Percentiles rank a stretch among this genome's conserved stretches.
Evolutionary conservation across 2,888 invertebrate genomes (phyloP).

Genomic region (Elegia similella): DNA sequence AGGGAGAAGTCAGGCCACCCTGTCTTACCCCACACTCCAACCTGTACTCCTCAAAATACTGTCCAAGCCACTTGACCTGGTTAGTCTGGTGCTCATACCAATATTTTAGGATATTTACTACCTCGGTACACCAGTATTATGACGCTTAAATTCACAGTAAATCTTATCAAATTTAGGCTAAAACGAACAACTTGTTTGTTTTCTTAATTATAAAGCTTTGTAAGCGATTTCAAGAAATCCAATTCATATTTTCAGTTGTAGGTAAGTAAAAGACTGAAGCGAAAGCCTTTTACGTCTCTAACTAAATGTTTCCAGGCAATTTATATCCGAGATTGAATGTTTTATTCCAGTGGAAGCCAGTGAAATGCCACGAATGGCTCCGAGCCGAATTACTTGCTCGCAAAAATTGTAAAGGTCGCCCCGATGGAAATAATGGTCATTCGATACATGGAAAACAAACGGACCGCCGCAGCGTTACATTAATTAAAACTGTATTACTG

Average conservation of each 20-base stretch:
- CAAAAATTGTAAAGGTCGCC: slow-evolving; percentile 59
- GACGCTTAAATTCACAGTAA: too few species aligned
- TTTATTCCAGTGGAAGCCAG: slow-evolving; percentile 62
- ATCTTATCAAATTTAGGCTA: too few species aligned
- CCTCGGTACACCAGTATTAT: too few species aligned
- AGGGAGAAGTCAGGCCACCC: too few species aligned
- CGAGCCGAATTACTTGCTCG: slow-evolving; percentile 64
- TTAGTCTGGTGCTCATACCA: too few species aligned
- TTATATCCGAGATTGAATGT: slow-evolving; percentile 59
- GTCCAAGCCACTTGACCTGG: too few species aligned
- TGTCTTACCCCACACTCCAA: too few species aligned
- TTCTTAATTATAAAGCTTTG: neutral
- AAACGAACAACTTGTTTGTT: neutral
- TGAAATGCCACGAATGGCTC: slow-evolving; percentile 67
- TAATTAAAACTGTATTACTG: slow-evolving; percentile 15
- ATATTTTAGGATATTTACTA: too few species aligned
- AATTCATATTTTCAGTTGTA: slow-evolving; percentile 11
- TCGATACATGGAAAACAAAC: slow-evolving; percentile 38
- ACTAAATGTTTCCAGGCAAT: slow-evolving; percentile 41
- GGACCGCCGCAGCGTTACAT: slow-evolving; percentile 8
- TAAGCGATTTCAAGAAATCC: neutral
- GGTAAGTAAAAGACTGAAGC: slow-evolving; percentile 1
- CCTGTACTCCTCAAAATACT: too few species aligned
- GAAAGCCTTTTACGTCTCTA: slow-evolving; percentile 1
- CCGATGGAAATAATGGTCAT: slow-evolving; percentile 59